Evolutionary conservation across 2,113 vertebrate genomes (phyloP).

Genomic region (Monopterus albus): DNA sequence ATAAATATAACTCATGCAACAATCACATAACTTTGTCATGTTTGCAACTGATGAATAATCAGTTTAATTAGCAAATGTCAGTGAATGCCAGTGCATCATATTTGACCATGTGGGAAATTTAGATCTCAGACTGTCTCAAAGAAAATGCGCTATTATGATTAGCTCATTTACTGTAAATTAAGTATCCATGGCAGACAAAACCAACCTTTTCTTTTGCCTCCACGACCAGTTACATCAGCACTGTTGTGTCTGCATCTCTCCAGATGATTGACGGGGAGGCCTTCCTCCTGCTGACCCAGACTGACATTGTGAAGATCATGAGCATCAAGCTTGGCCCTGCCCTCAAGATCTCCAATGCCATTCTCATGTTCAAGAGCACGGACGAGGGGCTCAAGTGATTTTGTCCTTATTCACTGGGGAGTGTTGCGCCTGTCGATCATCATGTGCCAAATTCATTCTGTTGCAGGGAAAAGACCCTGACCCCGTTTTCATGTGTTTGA

Average conservation of each 20-base stretch:
- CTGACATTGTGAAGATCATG: constrained; percentile 99
- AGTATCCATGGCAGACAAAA: not conserved
- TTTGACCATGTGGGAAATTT: too few relatives aligned
- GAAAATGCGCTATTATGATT: too few relatives aligned
- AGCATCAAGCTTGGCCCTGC: constrained; percentile 97
- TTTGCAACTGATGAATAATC: too few relatives aligned
- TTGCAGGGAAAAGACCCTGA: constrained; percentile 67
- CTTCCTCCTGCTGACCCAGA: constrained; percentile 96
- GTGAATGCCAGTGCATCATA: not conserved
- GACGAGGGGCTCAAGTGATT: constrained; percentile 94
- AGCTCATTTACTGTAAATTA: too few relatives aligned
- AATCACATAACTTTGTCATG: too few relatives aligned
- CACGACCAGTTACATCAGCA: not conserved
- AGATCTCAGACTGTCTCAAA: too few relatives aligned
- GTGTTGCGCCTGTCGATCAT: constrained; percentile 44
- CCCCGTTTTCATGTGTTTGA: constrained; percentile 74
- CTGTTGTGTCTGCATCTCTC: constrained; percentile 35
- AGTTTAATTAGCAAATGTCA: too few relatives aligned
- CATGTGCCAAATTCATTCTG: constrained; percentile 75
- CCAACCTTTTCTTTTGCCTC: not conserved
- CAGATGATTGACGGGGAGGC: constrained; percentile 98
- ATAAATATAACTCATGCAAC: not conserved
- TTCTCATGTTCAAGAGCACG: constrained; percentile 98
- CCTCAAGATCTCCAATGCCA: constrained; percentile 99
- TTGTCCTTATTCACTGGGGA: not conserved